These are phyloP conservation scores for Drosophila limbata DNA, from an alignment of 2,888 invertebrate species.

Conservation along the genomic window DNA sequence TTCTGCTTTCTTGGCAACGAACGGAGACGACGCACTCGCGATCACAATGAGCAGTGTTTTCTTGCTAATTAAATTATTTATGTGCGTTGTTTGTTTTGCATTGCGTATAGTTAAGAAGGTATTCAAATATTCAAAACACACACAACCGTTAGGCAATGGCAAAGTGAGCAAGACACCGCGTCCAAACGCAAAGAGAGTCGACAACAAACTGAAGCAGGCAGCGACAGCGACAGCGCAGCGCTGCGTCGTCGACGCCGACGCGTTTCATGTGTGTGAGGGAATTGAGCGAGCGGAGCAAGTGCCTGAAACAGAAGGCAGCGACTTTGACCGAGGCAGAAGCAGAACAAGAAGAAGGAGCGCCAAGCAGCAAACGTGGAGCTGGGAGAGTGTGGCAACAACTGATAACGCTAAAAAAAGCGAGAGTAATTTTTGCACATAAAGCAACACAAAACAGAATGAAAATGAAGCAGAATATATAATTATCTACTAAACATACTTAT, in stretches of 20 bases:
- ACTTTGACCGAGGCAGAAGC: conserved; percentile 5
- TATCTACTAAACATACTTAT: conserved; percentile 5
- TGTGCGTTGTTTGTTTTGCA: conserved; percentile 35
- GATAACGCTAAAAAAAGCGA: conserved; percentile 76
- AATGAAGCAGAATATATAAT: conserved; percentile 22
- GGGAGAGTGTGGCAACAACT: conserved; percentile 49
- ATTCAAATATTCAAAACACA: conserved; percentile 58
- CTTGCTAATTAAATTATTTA: conserved; percentile 56
- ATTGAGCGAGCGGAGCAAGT: conserved; percentile 67
- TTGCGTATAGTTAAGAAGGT: conserved; percentile 54
- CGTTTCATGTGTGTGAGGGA: conserved; percentile 40
- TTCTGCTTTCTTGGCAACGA: conserved; percentile 37
- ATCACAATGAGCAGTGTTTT: conserved; percentile 39
- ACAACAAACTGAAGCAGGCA: conserved; percentile 62
- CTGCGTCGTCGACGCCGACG: conserved; percentile 64
- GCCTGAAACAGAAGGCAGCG: conserved; percentile 45
- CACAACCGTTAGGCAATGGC: conserved; percentile 48
- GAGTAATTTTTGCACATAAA: conserved; percentile 54
- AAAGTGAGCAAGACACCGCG: conserved; percentile 43
- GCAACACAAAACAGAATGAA: conserved; percentile 34
- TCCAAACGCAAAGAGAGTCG: conserved; percentile 75
- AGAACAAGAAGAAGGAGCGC: conserved; percentile 19
- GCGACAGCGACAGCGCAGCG: conserved; percentile 39
- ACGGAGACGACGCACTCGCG: conserved; percentile 47
- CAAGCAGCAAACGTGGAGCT: conserved; percentile 8